Evolutionary conservation across 2,113 vertebrate genomes (phyloP).

Genomic region (Rynchops niger): DNA sequence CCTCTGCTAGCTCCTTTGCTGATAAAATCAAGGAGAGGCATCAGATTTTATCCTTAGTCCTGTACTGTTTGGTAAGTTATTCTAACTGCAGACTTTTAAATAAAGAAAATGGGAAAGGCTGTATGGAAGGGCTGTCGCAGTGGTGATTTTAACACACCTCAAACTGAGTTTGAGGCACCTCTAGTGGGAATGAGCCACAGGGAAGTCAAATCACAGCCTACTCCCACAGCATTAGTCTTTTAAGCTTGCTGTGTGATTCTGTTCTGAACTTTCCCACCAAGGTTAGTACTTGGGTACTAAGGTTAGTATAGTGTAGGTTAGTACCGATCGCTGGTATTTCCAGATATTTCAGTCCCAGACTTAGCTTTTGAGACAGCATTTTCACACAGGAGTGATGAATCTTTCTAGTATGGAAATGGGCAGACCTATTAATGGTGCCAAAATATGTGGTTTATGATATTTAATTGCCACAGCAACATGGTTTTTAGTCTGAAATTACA

Average conservation of each 20-base stretch:
- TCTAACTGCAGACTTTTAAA: neutral
- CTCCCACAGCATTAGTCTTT: neutral
- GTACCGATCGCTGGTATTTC: neutral
- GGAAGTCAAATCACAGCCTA: neutral
- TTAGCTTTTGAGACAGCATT: neutral
- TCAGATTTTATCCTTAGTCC: neutral
- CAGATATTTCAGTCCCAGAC: neutral
- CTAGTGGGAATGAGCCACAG: neutral
- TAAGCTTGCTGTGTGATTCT: neutral
- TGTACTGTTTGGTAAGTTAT: neutral
- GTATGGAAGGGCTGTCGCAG: neutral
- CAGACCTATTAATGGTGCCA: neutral
- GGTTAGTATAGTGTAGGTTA: neutral
- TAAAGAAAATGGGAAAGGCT: neutral
- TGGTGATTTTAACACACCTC: neutral
- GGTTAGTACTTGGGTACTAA: neutral
- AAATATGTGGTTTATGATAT: neutral
- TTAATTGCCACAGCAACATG: neutral
- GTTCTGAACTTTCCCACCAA: neutral
- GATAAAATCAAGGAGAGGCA: neutral
- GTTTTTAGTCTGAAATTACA: neutral
- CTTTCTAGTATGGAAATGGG: neutral
- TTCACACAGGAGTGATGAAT: neutral
- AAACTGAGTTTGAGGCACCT: neutral
- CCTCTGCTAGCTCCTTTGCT: neutral